phyloP scores from a whole-genome alignment of 2,888 invertebrate species.

The Quadroppia sp. region DNA sequence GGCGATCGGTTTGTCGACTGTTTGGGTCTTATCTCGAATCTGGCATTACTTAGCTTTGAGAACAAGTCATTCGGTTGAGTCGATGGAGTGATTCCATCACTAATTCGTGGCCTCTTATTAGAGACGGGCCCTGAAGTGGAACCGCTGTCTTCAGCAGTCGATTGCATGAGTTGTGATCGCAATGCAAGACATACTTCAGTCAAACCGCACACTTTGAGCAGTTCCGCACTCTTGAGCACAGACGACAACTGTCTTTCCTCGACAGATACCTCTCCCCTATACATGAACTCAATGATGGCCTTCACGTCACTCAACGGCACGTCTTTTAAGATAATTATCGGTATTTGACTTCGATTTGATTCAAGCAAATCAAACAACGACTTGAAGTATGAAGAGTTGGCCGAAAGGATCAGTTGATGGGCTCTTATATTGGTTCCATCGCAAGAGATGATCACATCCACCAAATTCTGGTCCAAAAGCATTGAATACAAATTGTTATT shows the following conservation, averaged over 20 bases:
- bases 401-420: constrained; percentile 87
- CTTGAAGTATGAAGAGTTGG: constrained; percentile 90
- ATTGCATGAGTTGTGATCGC: background rate
- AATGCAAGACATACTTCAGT: constrained; percentile 60
- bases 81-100: background rate
- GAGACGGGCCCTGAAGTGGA: background rate
- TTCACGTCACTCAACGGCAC: constrained; percentile 83
- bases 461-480: constrained; percentile 80
- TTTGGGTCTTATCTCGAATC: background rate
- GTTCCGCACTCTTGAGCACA: constrained; percentile 81
- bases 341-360: constrained; percentile 88
- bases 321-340: constrained; percentile 86
- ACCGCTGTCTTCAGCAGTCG: background rate
- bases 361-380: constrained; percentile 61
- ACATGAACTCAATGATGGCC: constrained; percentile 91
- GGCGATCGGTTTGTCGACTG: too few relatives aligned
- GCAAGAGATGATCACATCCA: constrained; percentile 85
- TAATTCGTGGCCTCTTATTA: constrained; percentile 21
- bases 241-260: constrained; percentile 84
- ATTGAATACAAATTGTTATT: constrained; percentile 53
- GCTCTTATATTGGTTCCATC: constrained; percentile 85
- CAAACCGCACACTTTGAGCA: constrained; percentile 74
- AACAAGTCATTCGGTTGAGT: background rate
- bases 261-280: constrained; percentile 92
- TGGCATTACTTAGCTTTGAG: background rate